Conservation (phyloP, 2,113 vertebrate genomes). For the Balaeniceps rex region DNA sequence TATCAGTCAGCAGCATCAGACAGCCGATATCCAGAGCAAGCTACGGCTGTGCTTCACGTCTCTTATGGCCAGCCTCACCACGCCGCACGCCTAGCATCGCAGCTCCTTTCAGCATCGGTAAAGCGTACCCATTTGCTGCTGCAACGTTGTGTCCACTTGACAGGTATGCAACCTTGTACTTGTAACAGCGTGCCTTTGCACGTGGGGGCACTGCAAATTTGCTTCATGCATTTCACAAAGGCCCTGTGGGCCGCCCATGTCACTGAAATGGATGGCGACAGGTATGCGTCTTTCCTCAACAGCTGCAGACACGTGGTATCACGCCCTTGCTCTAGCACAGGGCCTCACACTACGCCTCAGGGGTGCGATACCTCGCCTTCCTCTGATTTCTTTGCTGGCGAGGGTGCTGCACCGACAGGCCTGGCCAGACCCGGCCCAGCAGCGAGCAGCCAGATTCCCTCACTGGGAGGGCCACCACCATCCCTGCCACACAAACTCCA, state of each 20-base stretch:
- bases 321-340: neutral
- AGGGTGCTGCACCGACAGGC: fast-evolving
- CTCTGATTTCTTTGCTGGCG: fast-evolving
- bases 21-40: fast-evolving
- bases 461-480: neutral
- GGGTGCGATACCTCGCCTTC: fast-evolving
- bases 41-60: fast-evolving
- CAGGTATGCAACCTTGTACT: fast-evolving
- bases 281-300: fast-evolving
- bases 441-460: neutral
- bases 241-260: fast-evolving
- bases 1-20: too few relatives aligned
- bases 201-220: fast-evolving
- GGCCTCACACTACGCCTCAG: neutral
- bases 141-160: fast-evolving
- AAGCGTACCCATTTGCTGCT: fast-evolving
- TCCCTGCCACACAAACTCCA: too few relatives aligned
- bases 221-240: fast-evolving
- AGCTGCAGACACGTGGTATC: fast-evolving
- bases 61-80: fast-evolving
- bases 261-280: fast-evolving
- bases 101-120: neutral
- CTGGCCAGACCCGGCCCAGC: neutral
- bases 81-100: fast-evolving
- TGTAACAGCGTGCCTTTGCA: fast-evolving